phyloP scores from a whole-genome alignment of 2,888 invertebrate species.

The Boloria euphrosyne region DNA sequence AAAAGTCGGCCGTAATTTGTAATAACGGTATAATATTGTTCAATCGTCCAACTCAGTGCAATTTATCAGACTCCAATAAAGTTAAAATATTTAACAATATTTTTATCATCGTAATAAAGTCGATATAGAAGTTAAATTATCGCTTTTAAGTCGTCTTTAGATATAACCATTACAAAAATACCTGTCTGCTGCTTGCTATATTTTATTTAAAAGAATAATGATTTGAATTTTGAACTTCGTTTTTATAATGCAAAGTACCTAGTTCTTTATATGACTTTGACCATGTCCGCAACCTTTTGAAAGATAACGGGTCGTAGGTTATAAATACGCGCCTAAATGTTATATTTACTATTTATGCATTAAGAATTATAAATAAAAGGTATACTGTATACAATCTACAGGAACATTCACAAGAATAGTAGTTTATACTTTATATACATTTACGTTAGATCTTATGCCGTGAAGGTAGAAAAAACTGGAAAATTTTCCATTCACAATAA shows the following conservation, averaged over 20 bases:
- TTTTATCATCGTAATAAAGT: too few species aligned
- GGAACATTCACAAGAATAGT: too few species aligned
- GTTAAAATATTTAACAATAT: too few species aligned
- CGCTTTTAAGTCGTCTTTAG: too few species aligned
- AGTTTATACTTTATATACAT: too few species aligned
- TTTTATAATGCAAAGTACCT: neutral
- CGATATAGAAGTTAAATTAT: too few species aligned
- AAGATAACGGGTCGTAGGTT: conserved; percentile 4
- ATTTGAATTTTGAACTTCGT: too few species aligned
- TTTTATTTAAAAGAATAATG: too few species aligned
- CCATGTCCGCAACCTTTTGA: conserved; percentile 19
- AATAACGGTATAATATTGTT: conserved; percentile 11
- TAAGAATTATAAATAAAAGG: neutral
- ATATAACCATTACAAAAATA: too few species aligned
- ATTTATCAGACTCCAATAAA: too few species aligned
- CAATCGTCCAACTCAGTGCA: conserved; percentile 5
- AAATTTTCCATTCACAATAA: neutral
- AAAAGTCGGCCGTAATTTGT: neutral
- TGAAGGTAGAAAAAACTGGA: neutral
- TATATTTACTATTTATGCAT: conserved; percentile 5
- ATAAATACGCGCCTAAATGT: conserved; percentile 18
- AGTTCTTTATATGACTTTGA: conserved; percentile 20
- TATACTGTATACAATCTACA: neutral
- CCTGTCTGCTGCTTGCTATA: too few species aligned
- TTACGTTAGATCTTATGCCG: neutral